Conservation (phyloP, 2,113 vertebrate species). For the Eleginops maclovinus region DNA sequence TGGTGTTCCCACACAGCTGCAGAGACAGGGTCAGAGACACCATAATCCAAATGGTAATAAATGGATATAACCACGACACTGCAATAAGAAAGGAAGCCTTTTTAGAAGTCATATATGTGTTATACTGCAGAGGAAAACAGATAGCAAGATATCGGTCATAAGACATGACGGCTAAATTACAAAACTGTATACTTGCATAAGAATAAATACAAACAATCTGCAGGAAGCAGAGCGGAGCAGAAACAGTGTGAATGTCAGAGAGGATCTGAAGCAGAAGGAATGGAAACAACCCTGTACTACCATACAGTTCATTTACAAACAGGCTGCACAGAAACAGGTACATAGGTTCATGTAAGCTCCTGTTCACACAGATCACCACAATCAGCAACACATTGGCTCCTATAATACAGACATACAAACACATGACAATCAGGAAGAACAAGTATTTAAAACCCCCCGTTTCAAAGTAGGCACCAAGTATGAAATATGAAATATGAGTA, state of each 20-base stretch:
- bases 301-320: constrained; percentile 53
- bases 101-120: not conserved
- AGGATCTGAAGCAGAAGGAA: constrained; percentile 42
- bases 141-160: too few relatives aligned
- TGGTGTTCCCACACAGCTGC: constrained; percentile 61
- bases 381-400: not conserved
- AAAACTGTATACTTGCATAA: too few relatives aligned
- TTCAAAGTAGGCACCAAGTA: not conserved
- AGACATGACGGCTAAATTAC: too few relatives aligned
- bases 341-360: constrained; percentile 78
- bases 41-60: not conserved
- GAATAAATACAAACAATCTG: too few relatives aligned
- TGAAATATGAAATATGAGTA: not conserved
- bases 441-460: not conserved
- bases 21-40: constrained; percentile 37
- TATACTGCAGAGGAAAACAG: too few relatives aligned
- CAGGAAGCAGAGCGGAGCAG: too few relatives aligned
- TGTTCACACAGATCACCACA: constrained; percentile 59
- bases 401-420: not conserved
- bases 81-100: not conserved
- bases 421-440: not conserved
- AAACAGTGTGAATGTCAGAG: constrained; percentile 37
- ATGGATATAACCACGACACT: constrained; percentile 45
- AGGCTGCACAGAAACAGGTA: constrained; percentile 73
- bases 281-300: constrained; percentile 41